phyloP scores from a whole-genome alignment of 1,140 invertebrate species.

The Bombus sibiricus region DNA sequence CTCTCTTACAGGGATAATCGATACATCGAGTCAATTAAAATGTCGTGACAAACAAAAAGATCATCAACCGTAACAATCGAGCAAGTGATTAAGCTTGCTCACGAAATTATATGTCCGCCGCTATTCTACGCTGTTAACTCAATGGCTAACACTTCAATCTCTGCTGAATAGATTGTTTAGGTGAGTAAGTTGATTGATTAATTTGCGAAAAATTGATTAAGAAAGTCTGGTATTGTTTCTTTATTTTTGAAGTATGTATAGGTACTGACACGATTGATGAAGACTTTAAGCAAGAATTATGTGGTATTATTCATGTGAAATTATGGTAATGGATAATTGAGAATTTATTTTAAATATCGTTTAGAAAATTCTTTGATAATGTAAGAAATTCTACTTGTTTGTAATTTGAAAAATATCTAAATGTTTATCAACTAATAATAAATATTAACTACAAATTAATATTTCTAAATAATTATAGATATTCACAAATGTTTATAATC shows the following conservation, averaged over 20 bases:
- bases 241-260: background rate
- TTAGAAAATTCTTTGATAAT: background rate
- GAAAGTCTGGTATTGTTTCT: background rate
- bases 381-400: too few relatives aligned
- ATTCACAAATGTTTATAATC: background rate
- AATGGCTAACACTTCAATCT: background rate
- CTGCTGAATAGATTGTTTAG: background rate
- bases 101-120: slow-evolving; percentile 24
- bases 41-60: slow-evolving; percentile 29
- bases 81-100: slow-evolving; percentile 33
- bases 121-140: slow-evolving; percentile 15
- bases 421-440: too few relatives aligned
- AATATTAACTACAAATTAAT: too few relatives aligned
- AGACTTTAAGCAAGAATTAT: background rate
- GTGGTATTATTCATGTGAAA: background rate
- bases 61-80: slow-evolving; percentile 40
- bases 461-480: too few relatives aligned
- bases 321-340: background rate
- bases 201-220: background rate
- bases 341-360: background rate
- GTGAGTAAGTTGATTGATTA: slow-evolving; percentile 8
- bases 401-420: too few relatives aligned
- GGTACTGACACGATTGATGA: background rate
- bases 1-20: slow-evolving; percentile 37
- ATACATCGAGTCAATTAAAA: slow-evolving; percentile 49